A percentile compares a stretch with the other conserved stretches of the same genome.
These are phyloP conservation scores for Petrocephalus schoutedeni DNA, from an alignment of 2,797 vertebrate species.

Conservation along the genomic window DNA sequence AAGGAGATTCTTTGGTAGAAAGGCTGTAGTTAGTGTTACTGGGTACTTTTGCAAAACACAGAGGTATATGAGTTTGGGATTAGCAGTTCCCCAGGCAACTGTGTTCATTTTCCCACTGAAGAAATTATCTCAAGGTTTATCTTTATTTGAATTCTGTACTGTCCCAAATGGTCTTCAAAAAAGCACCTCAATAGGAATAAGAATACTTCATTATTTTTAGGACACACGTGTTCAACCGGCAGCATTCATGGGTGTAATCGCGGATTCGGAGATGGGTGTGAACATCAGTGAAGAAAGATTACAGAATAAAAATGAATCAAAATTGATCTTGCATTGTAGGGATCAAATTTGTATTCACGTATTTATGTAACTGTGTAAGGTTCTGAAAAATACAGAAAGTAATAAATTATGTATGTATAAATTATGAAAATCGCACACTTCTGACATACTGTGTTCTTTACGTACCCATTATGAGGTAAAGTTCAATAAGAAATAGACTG, in stretches of 20 bases:
- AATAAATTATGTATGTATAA: background rate
- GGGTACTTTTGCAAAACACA: background rate
- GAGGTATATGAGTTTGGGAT: background rate
- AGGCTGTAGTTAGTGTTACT: background rate
- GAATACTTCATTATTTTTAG: background rate
- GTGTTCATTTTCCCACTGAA: background rate
- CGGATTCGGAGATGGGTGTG: background rate
- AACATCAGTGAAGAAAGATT: background rate
- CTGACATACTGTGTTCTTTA: too few species aligned
- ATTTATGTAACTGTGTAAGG: background rate
- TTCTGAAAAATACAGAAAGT: background rate
- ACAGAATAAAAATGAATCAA: background rate
- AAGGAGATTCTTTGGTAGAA: background rate
- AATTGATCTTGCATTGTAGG: background rate
- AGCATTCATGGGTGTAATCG: background rate
- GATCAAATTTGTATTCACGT: background rate
- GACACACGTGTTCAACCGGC: background rate
- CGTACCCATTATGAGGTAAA: too few species aligned
- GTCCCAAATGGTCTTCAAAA: background rate
- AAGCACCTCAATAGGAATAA: background rate
- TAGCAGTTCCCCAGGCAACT: background rate
- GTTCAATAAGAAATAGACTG: too few species aligned
- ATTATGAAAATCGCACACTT: too few species aligned
- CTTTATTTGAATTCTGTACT: background rate
- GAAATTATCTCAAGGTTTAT: background rate